Conservation (phyloP, 1,140 invertebrate species). For the Lerema accius region DNA sequence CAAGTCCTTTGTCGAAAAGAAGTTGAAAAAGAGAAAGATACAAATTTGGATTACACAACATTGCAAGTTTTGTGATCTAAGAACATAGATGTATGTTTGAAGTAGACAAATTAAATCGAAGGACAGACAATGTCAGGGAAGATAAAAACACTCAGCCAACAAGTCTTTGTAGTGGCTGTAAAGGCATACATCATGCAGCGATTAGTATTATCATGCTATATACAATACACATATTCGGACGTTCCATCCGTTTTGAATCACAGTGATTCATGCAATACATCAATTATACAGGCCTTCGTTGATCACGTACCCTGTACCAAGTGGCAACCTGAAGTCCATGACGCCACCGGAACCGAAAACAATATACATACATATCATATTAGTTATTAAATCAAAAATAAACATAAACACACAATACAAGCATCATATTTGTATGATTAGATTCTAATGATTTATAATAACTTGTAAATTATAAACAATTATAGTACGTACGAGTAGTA, state of each 20-base stretch:
- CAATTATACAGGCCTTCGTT: constrained; percentile 72
- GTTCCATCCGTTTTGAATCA: constrained; percentile 49
- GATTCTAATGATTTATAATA: too few species aligned
- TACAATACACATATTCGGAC: constrained; percentile 38
- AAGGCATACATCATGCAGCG: constrained; percentile 48
- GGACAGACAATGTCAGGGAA: not conserved
- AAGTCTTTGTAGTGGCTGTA: constrained; percentile 31
- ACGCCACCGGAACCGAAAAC: constrained; percentile 72
- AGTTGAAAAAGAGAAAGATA: too few species aligned
- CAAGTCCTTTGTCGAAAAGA: too few species aligned
- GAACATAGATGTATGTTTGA: too few species aligned
- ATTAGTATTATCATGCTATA: constrained; percentile 50
- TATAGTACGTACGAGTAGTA: too few species aligned
- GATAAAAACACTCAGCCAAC: constrained; percentile 18
- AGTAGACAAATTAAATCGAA: too few species aligned
- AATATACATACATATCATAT: constrained; percentile 74
- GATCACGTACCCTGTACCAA: constrained; percentile 91
- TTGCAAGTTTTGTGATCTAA: too few species aligned
- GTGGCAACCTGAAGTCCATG: constrained; percentile 87
- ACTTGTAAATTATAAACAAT: not conserved
- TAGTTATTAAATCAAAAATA: constrained; percentile 42
- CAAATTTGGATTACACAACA: not conserved
- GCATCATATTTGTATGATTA: too few species aligned
- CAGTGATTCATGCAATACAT: constrained; percentile 58
- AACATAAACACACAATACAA: constrained; percentile 31